Evolutionary conservation across 2,797 vertebrate genomes (phyloP).

Genomic region (Chaunax sp.): DNA sequence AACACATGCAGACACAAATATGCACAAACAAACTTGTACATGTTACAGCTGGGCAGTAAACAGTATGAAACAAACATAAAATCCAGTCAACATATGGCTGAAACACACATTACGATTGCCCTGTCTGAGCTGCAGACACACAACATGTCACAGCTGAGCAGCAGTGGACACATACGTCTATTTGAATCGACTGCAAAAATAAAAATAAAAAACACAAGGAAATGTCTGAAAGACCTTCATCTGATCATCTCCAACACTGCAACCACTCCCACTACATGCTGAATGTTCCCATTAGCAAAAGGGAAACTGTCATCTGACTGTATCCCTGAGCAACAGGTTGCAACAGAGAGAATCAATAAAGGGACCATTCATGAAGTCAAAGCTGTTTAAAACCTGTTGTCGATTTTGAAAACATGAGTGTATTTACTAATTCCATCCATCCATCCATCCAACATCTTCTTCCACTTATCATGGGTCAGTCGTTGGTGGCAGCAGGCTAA

Average conservation of each 20-base stretch:
- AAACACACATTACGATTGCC: constrained; percentile 7
- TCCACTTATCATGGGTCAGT: no score
- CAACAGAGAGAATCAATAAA: constrained; percentile 6
- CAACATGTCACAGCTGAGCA: constrained; percentile 28
- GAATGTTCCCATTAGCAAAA: not conserved
- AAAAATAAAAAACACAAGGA: constrained; percentile 33
- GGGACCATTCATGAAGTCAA: not conserved
- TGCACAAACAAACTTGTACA: constrained; percentile 31
- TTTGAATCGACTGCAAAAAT: constrained; percentile 19
- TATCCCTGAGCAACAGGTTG: constrained; percentile 32
- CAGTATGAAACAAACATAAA: constrained; percentile 27
- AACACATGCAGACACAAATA: constrained; percentile 26
- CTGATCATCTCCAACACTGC: not conserved
- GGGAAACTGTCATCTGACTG: not conserved
- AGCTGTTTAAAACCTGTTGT: constrained; percentile 20
- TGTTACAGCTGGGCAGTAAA: constrained; percentile 50
- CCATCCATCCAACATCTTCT: no score
- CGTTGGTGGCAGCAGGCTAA: no score
- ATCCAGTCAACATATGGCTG: constrained; percentile 25
- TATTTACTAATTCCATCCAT: not conserved
- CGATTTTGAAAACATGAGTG: not conserved
- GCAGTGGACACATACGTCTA: constrained; percentile 36
- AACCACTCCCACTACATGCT: not conserved
- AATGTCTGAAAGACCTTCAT: constrained; percentile 12
- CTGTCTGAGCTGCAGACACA: constrained; percentile 13